Evolutionary conservation across 1,140 invertebrate species (phyloP).

Genomic region (Heterodera schachtii): DNA sequence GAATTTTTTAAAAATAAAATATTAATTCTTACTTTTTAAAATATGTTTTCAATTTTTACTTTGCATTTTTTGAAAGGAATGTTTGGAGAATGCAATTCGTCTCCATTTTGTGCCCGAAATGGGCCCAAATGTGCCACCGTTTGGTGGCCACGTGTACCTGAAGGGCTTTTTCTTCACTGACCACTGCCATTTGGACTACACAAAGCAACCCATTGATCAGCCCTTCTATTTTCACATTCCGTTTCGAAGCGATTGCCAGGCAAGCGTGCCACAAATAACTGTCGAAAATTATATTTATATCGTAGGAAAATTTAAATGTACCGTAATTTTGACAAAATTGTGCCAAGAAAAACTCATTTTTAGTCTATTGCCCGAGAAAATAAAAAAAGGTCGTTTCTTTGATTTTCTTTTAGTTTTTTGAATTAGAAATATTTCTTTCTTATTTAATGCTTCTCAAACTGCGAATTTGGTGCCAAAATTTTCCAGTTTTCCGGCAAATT

Average conservation of each 20-base stretch:
- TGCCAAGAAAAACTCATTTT: no score
- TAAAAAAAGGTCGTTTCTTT: no score
- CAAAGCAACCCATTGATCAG: conserved; percentile 33
- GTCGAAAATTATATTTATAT: no score
- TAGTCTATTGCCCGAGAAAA: no score
- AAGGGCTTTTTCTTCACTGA: conserved; percentile 55
- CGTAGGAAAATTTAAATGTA: no score
- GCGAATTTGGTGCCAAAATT: no score
- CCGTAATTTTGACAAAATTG: no score
- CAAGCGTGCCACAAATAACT: neutral
- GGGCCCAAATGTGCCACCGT: conserved; percentile 22
- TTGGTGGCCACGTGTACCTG: conserved; percentile 52
- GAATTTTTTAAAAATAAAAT: no score
- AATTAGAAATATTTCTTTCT: neutral
- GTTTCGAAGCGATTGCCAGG: conserved; percentile 51
- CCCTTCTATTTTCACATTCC: conserved; percentile 58
- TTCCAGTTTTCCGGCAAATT: no score
- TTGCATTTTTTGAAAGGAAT: conserved; percentile 41
- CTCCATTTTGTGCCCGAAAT: conserved; percentile 54
- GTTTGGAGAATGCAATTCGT: conserved; percentile 49
- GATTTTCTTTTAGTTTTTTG: neutral
- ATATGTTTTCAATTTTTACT: neutral
- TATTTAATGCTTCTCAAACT: no score
- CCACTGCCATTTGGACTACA: conserved; percentile 54
- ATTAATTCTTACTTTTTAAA: no score